phyloP scores from a whole-genome alignment of 2,113 vertebrate species.

The Strix uralensis region DNA sequence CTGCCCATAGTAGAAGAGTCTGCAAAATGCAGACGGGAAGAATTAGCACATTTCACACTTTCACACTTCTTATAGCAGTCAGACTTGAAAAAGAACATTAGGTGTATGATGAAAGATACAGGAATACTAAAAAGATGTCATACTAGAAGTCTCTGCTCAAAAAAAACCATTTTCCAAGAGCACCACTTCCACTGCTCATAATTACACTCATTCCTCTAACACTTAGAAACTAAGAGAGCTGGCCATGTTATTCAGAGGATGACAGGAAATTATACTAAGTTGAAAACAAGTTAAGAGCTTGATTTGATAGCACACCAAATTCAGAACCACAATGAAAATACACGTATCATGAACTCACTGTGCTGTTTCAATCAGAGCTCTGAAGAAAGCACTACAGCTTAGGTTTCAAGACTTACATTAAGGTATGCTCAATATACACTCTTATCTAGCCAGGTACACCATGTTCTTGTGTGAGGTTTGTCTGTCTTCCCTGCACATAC shows the following conservation, averaged over 20 bases:
- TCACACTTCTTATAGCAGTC: neutral
- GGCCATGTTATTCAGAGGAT: neutral
- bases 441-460: neutral
- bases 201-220: neutral
- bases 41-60: neutral
- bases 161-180: neutral
- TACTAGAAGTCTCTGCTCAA: neutral
- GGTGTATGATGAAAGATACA: neutral
- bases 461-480: neutral
- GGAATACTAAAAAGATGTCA: neutral
- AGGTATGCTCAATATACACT: neutral
- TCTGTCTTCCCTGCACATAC: neutral
- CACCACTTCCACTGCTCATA: neutral
- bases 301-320: neutral
- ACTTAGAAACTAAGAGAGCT: neutral
- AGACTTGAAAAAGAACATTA: neutral
- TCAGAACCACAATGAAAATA: neutral
- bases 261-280: neutral
- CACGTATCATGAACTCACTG: neutral
- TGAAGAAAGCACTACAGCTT: neutral
- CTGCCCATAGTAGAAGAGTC: neutral
- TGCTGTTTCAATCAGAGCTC: neutral
- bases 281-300: neutral
- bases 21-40: neutral
- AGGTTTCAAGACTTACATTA: neutral